Conservation (phyloP, 2,797 vertebrate genomes). For the Danio tinwini region DNA sequence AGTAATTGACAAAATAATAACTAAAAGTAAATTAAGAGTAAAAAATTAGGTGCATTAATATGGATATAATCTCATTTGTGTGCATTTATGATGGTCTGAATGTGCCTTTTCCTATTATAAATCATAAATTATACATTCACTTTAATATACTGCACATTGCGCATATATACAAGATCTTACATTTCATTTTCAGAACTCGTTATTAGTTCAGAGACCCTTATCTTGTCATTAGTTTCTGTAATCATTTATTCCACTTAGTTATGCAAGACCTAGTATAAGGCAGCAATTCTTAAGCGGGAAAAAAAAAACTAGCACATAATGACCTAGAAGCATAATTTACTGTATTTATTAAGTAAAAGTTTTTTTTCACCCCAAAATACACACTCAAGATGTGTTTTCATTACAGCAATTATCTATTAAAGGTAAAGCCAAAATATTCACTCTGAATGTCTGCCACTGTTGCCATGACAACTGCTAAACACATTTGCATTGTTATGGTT, state of each 20-base stretch:
- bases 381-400: neutral
- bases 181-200: neutral
- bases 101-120: neutral
- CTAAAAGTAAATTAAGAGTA: neutral
- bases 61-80: neutral
- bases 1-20: neutral
- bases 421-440: constrained; percentile 9
- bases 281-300: constrained; percentile 4
- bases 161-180: neutral
- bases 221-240: neutral
- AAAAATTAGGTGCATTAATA: neutral
- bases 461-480: constrained; percentile 20
- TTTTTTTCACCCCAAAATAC: constrained; percentile 3
- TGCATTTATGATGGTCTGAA: neutral
- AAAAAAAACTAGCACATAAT: constrained; percentile 32
- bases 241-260: constrained; percentile 14
- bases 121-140: neutral
- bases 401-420: constrained; percentile 16
- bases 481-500: constrained; percentile 22
- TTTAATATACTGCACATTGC: neutral
- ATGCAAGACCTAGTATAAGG: constrained; percentile 21
- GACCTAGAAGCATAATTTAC: constrained; percentile 42
- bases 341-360: constrained; percentile 25
- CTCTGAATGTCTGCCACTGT: constrained; percentile 19
- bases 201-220: constrained; percentile 3